These are phyloP conservation scores for Panorpa germanica DNA, from an alignment of 2,888 invertebrate genomes.

Conservation along the genomic window DNA sequence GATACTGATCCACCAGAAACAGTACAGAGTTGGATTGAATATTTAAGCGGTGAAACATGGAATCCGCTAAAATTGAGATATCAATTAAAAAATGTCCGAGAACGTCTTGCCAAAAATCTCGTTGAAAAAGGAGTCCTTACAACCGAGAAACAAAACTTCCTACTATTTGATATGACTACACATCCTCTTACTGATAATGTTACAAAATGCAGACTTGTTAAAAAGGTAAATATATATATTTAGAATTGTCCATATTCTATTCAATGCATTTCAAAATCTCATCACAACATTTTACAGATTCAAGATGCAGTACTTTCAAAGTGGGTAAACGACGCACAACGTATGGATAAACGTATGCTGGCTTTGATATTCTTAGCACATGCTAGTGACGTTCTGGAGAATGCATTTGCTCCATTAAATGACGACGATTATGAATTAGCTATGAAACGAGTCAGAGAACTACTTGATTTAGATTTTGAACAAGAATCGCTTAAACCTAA, in stretches of 20 bases:
- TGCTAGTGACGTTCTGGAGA: constrained; percentile 96
- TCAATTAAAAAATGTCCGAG: constrained; percentile 96
- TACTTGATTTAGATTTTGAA: constrained; percentile 94
- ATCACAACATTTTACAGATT: constrained; percentile 36
- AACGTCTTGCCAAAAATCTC: constrained; percentile 95
- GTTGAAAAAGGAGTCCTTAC: constrained; percentile 98
- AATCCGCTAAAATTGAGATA: constrained; percentile 96
- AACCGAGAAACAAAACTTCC: constrained; percentile 98
- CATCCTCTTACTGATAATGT: constrained; percentile 94
- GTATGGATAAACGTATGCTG: constrained; percentile 90
- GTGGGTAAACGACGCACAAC: constrained; percentile 94
- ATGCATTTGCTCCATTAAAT: constrained; percentile 94
- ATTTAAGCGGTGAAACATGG: constrained; percentile 99
- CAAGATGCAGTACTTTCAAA: constrained; percentile 93
- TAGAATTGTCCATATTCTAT: constrained; percentile 5
- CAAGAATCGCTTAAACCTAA: constrained; percentile 83
- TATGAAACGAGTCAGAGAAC: constrained; percentile 88
- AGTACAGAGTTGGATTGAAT: constrained; percentile 99
- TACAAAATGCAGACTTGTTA: constrained; percentile 89
- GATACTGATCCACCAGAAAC: constrained; percentile 95
- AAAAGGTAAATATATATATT: constrained; percentile 45
- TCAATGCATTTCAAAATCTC: constrained; percentile 1
- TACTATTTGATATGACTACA: constrained; percentile 99
- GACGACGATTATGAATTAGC: constrained; percentile 97
- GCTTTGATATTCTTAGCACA: constrained; percentile 91